Conservation (phyloP, 2,113 vertebrate species). For the Oreotrochilus melanogaster region DNA sequence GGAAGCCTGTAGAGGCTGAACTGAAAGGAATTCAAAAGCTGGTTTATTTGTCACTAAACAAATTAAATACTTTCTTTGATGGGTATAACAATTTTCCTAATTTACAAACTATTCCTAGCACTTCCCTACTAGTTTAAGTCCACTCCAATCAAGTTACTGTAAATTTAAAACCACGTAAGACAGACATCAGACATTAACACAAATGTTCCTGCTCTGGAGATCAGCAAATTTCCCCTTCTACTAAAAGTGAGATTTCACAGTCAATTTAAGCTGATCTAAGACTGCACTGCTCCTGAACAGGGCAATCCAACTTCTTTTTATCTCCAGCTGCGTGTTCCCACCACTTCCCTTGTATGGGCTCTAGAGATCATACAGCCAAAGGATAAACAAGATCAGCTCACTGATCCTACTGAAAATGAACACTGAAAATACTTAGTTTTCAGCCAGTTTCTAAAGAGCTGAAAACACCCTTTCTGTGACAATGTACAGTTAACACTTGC, state of each 20-base stretch:
- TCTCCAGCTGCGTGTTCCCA: slow-evolving; percentile 65
- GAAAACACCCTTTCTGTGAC: background rate
- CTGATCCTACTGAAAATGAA: slow-evolving; percentile 45
- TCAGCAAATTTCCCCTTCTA: slow-evolving; percentile 29
- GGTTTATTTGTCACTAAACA: background rate
- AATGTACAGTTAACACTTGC: background rate
- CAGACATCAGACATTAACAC: slow-evolving; percentile 9
- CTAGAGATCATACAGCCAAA: slow-evolving; percentile 39
- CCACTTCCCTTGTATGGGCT: slow-evolving; percentile 66
- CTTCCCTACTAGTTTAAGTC: background rate
- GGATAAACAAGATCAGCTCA: slow-evolving; percentile 68
- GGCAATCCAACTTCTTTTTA: slow-evolving; percentile 70
- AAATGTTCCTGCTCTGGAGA: slow-evolving; percentile 24
- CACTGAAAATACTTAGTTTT: slow-evolving; percentile 9
- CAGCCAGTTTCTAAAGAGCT: background rate
- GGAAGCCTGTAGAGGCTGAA: background rate
- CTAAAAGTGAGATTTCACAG: slow-evolving; percentile 71
- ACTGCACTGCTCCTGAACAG: slow-evolving; percentile 58
- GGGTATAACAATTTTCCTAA: background rate
- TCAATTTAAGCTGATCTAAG: slow-evolving; percentile 73
- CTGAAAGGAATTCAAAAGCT: background rate
- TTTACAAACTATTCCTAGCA: background rate
- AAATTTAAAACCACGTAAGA: background rate
- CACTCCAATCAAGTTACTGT: background rate
- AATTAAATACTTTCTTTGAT: background rate